These are phyloP conservation scores for Erythrolamprus reginae DNA, from an alignment of 2,113 vertebrate species.

Conservation along the genomic window DNA sequence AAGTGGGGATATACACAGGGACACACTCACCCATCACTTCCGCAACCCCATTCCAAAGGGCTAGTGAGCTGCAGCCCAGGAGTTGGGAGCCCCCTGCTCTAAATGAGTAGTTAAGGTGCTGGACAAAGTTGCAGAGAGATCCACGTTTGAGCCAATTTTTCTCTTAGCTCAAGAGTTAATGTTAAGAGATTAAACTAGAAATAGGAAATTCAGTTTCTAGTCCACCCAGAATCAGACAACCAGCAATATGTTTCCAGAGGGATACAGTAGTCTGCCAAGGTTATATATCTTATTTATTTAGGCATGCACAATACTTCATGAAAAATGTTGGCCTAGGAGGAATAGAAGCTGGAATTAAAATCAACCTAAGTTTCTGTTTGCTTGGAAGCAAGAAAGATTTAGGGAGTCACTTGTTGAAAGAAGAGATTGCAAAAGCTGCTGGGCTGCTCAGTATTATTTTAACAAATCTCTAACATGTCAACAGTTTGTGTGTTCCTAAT, in stretches of 20 bases:
- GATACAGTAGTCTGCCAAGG: background rate
- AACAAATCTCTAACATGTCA: background rate
- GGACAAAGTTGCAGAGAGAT: background rate
- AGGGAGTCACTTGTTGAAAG: background rate
- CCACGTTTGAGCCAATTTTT: background rate
- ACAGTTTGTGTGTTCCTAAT: background rate
- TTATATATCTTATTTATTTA: background rate
- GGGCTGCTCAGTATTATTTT: background rate
- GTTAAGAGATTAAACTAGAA: background rate
- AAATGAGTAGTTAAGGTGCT: background rate
- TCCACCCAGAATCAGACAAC: background rate
- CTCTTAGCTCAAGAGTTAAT: background rate
- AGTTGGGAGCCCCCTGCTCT: too few species aligned
- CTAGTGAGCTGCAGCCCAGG: too few species aligned
- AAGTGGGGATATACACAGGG: too few species aligned
- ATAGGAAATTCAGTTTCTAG: background rate
- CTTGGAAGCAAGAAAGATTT: background rate
- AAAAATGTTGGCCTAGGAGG: background rate
- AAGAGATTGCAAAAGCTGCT: background rate
- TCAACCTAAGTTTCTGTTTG: background rate
- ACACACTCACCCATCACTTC: too few species aligned
- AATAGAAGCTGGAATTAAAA: background rate
- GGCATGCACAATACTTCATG: background rate
- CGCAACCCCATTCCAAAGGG: too few species aligned
- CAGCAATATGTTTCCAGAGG: background rate